Conservation (phyloP, 2,888 invertebrate genomes). For the Drosophila borborema region DNA sequence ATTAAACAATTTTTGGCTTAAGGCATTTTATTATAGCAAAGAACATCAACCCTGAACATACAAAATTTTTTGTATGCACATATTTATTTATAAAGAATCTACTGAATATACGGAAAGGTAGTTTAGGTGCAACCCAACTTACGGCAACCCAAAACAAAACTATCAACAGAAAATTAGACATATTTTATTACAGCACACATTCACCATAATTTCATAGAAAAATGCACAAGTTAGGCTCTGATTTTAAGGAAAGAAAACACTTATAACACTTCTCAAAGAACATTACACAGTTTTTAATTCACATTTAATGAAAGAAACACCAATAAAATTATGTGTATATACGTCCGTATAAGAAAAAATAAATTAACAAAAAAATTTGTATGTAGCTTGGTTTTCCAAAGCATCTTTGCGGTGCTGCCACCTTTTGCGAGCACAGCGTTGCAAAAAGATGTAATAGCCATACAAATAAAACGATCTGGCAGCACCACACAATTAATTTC, state of each 20-base stretch:
- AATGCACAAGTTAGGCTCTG: not conserved
- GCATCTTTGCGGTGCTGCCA: slow-evolving; percentile 30
- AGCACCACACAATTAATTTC: not conserved
- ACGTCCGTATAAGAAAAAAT: not conserved
- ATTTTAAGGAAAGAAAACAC: not conserved
- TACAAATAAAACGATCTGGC: not conserved
- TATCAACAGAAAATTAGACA: slow-evolving; percentile 2
- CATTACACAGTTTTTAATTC: not conserved
- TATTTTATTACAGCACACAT: not conserved
- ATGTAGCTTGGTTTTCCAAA: slow-evolving; percentile 26
- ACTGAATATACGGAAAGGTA: not conserved
- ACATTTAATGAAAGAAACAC: slow-evolving; percentile 12
- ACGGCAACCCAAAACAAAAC: slow-evolving; percentile 10
- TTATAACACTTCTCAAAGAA: not conserved
- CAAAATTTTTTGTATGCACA: not conserved
- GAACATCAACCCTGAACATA: slow-evolving; percentile 1
- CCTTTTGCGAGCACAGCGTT: slow-evolving; percentile 8
- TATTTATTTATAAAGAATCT: not conserved
- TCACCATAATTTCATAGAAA: not conserved
- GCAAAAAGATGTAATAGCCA: not conserved
- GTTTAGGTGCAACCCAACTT: slow-evolving; percentile 11
- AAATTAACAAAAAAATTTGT: slow-evolving; percentile 34
- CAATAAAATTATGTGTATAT: not conserved
- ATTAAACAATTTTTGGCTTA: slow-evolving; percentile 24
- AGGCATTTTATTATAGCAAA: slow-evolving; percentile 46